Conservation (phyloP, 64 coral and sea anemone genomes). For the Catalaphyllia jardinei region DNA sequence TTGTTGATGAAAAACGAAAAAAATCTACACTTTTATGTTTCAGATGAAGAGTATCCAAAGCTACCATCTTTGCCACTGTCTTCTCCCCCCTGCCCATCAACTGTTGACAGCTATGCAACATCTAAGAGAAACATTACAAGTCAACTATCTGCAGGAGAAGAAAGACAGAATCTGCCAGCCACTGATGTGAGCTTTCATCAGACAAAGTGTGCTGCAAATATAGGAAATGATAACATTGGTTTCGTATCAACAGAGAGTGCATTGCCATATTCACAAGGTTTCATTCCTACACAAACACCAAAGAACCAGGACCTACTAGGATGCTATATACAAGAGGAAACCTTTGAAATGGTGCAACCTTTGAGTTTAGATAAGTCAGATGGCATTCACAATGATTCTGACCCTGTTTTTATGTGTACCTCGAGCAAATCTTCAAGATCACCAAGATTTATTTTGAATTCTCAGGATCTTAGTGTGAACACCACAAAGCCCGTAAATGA, state of each 20-base stretch:
- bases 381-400: not conserved
- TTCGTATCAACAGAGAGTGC: not conserved
- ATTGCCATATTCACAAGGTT: not conserved
- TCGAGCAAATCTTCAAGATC: no score
- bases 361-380: no score
- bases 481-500: no score
- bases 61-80: conserved; percentile 38
- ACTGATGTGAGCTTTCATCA: not conserved
- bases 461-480: no score
- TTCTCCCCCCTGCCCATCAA: not conserved
- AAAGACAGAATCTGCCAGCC: not conserved
- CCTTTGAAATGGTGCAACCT: not conserved
- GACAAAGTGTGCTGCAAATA: not conserved
- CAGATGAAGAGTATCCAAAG: conserved; percentile 55
- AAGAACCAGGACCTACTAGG: not conserved
- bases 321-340: not conserved
- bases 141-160: not conserved
- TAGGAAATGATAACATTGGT: conserved; percentile 1
- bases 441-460: no score
- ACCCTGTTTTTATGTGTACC: not conserved
- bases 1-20: no score
- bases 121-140: not conserved
- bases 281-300: not conserved
- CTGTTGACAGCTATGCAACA: not conserved
- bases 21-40: not conserved